Evolutionary conservation across 2,888 invertebrate species (phyloP).

Genomic region (Aleiodes leptofemur): DNA sequence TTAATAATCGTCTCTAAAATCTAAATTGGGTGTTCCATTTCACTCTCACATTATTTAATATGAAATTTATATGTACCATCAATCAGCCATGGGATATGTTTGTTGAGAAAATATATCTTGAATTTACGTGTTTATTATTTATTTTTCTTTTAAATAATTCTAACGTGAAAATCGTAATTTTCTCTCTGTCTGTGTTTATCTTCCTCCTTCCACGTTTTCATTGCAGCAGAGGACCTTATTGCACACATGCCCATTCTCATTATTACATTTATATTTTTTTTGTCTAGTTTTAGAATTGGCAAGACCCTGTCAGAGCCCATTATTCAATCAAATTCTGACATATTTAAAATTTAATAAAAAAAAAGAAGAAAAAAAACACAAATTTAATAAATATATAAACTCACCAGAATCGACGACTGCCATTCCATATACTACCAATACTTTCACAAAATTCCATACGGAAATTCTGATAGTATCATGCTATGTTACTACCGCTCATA

Average conservation of each 20-base stretch:
- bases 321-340: constrained; percentile 34
- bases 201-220: constrained; percentile 11
- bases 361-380: constrained; percentile 10
- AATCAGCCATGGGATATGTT: constrained; percentile 70
- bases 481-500: constrained; percentile 79
- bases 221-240: constrained; percentile 27
- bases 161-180: constrained; percentile 46
- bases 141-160: constrained; percentile 30
- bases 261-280: background rate
- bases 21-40: constrained; percentile 32
- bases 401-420: constrained; percentile 70
- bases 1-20: constrained; percentile 18
- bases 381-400: constrained; percentile 17
- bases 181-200: background rate
- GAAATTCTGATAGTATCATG: constrained; percentile 76
- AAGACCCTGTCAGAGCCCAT: constrained; percentile 32
- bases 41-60: constrained; percentile 39
- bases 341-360: too few relatives aligned
- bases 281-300: constrained; percentile 3
- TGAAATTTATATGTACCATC: constrained; percentile 52
- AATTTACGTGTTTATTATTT: constrained; percentile 44
- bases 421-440: constrained; percentile 69
- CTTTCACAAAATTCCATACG: constrained; percentile 71
- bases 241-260: constrained; percentile 38
- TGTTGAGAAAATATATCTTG: constrained; percentile 69